Conservation (phyloP, 1,140 invertebrate species). For the Venustaconcha ellipsiformis region DNA sequence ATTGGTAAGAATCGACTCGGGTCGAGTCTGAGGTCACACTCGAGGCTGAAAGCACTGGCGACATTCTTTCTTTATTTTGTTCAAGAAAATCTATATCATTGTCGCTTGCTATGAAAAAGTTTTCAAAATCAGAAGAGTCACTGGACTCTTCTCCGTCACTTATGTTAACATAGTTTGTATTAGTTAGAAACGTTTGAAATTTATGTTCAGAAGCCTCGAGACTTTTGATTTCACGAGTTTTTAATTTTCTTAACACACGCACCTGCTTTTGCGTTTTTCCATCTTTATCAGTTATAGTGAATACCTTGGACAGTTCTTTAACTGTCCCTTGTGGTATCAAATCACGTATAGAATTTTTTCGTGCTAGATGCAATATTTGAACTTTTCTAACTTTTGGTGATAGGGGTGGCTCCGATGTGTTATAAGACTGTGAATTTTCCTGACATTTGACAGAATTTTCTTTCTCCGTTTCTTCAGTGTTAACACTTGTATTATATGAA, state of each 20-base stretch:
- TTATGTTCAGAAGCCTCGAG: background rate
- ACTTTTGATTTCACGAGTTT: background rate
- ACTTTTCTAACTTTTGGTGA: background rate
- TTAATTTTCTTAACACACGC: background rate
- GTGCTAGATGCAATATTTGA: slow-evolving; percentile 2
- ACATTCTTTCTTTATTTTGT: too few species aligned
- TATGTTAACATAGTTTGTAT: slow-evolving; percentile 17
- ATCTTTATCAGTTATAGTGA: slow-evolving; percentile 1
- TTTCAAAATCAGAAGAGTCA: background rate
- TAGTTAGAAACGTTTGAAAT: slow-evolving; percentile 7
- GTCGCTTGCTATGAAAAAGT: too few species aligned
- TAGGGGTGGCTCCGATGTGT: background rate
- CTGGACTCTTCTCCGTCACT: background rate
- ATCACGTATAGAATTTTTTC: slow-evolving; percentile 11
- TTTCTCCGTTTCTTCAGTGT: background rate
- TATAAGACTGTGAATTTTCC: background rate
- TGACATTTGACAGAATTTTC: background rate
- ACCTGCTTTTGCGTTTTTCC: background rate
- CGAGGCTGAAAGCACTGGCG: too few species aligned
- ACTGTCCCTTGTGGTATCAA: slow-evolving; percentile 22
- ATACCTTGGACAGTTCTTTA: slow-evolving; percentile 19
- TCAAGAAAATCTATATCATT: too few species aligned
- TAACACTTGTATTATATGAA: background rate
- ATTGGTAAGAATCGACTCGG: too few species aligned
- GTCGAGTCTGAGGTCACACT: too few species aligned